A percentile compares a stretch with the other conserved stretches of the same genome.
Conservation (phyloP, 2,113 vertebrate genomes). For the Xiphophorus maculatus region DNA sequence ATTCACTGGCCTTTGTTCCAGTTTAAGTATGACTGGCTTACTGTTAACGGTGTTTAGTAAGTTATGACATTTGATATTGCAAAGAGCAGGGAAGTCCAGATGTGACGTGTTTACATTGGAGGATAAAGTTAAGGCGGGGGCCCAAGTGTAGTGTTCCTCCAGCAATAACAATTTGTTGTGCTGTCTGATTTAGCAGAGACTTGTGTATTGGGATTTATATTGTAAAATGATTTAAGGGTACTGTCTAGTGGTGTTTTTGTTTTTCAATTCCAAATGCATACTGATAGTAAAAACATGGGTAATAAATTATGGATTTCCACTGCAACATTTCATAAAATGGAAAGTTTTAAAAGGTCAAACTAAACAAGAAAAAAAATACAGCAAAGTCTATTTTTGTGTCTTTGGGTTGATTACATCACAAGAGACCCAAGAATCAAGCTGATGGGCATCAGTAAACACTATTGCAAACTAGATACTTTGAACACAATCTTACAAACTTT, state of each 20-base stretch:
- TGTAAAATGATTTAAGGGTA: neutral
- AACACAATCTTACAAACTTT: neutral
- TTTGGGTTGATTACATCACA: neutral
- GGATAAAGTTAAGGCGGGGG: constrained; percentile 8
- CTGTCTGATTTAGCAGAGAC: neutral
- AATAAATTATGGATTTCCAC: no score
- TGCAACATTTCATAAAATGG: no score
- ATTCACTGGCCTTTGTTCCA: constrained; percentile 21
- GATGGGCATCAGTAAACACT: neutral
- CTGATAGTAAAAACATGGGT: neutral
- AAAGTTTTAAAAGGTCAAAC: neutral
- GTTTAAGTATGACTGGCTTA: constrained; percentile 39
- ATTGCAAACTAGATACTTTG: neutral
- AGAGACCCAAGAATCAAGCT: neutral
- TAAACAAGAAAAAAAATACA: neutral
- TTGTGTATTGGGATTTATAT: neutral
- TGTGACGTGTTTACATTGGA: constrained; percentile 12
- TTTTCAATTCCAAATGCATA: neutral
- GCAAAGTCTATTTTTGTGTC: neutral
- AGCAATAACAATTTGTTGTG: constrained; percentile 1
- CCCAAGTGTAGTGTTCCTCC: constrained; percentile 1
- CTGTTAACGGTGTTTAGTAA: constrained; percentile 13
- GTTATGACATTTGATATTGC: constrained; percentile 21
- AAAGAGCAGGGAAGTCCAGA: constrained; percentile 26
- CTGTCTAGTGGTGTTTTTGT: neutral